A percentile compares a stretch with the other conserved stretches of the same genome.
These are phyloP conservation scores for Phyllopteryx taeniolatus DNA, from an alignment of 2,113 vertebrate species.

Conservation along the genomic window DNA sequence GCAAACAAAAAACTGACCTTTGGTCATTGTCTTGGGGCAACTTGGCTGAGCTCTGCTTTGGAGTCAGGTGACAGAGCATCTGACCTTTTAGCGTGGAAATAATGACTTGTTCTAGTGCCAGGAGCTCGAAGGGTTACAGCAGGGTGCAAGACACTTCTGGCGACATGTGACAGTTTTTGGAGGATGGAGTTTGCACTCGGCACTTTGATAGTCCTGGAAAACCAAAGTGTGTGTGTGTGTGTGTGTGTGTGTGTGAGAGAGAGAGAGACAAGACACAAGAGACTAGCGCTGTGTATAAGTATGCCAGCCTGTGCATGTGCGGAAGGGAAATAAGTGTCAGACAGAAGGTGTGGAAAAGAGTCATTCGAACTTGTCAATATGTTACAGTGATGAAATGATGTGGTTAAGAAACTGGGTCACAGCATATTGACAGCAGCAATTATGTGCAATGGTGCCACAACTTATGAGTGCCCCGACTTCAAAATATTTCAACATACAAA, in stretches of 20 bases:
- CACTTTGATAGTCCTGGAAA: constrained; percentile 66
- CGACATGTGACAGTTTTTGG: constrained; percentile 68
- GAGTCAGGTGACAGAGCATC: constrained; percentile 65
- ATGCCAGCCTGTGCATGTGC: constrained; percentile 23
- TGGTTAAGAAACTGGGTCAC: constrained; percentile 1
- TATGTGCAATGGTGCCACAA: background rate
- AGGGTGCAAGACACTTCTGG: constrained; percentile 64
- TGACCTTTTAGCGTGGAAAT: constrained; percentile 75
- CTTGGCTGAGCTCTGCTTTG: constrained; percentile 58
- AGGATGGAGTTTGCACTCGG: constrained; percentile 64
- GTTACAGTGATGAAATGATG: constrained; percentile 40
- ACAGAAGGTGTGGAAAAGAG: constrained; percentile 49
- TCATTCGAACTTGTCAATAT: constrained; percentile 58
- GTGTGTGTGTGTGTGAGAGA: no score
- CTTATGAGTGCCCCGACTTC: no score
- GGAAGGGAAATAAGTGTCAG: constrained; percentile 62
- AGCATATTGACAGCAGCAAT: background rate
- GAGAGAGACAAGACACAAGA: constrained; percentile 52
- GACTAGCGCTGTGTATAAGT: constrained; percentile 44
- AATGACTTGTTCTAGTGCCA: constrained; percentile 72
- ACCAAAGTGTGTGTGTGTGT: constrained; percentile 66
- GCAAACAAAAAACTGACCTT: constrained; percentile 66
- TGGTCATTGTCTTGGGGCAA: constrained; percentile 60
- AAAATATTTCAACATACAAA: no score
- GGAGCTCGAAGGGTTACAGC: constrained; percentile 54